Conservation (phyloP, 2,888 invertebrate genomes). For the Aromia moschata region DNA sequence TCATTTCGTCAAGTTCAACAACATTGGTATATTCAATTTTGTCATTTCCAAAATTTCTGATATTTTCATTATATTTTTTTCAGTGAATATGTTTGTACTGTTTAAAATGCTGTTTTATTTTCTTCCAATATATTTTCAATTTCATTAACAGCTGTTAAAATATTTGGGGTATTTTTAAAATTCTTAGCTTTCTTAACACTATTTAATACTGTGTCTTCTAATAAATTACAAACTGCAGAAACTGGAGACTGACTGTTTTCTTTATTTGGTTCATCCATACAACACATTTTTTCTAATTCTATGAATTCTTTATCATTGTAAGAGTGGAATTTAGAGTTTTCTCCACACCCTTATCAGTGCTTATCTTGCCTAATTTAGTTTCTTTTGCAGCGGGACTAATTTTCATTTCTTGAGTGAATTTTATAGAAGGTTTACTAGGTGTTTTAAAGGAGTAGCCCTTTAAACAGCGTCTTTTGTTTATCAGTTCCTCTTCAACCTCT, state of each 20-base stretch:
- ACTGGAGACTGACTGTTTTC: slow-evolving; percentile 20
- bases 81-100: slow-evolving; percentile 17
- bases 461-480: slow-evolving; percentile 22
- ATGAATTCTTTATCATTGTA: slow-evolving; percentile 23
- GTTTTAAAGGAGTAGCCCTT: slow-evolving; percentile 27
- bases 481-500: slow-evolving; percentile 28
- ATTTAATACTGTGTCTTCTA: slow-evolving; percentile 17
- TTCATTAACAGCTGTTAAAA: background rate
- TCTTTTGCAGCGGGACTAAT: background rate
- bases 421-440: slow-evolving; percentile 21
- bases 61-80: slow-evolving; percentile 21
- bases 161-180: background rate
- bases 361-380: background rate
- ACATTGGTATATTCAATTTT: background rate
- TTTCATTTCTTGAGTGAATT: slow-evolving; percentile 12
- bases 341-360: background rate
- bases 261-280: background rate
- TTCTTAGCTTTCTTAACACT: slow-evolving; percentile 16
- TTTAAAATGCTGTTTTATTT: slow-evolving; percentile 12
- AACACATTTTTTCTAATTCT: slow-evolving; percentile 25
- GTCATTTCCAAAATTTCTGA: slow-evolving; percentile 5
- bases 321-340: slow-evolving; percentile 19
- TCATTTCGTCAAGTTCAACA: slow-evolving; percentile 3
- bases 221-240: slow-evolving; percentile 29
- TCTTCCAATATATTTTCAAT: slow-evolving; percentile 22